Conservation (phyloP, 2,113 vertebrate genomes). For the Forbesichthys agassizii region DNA sequence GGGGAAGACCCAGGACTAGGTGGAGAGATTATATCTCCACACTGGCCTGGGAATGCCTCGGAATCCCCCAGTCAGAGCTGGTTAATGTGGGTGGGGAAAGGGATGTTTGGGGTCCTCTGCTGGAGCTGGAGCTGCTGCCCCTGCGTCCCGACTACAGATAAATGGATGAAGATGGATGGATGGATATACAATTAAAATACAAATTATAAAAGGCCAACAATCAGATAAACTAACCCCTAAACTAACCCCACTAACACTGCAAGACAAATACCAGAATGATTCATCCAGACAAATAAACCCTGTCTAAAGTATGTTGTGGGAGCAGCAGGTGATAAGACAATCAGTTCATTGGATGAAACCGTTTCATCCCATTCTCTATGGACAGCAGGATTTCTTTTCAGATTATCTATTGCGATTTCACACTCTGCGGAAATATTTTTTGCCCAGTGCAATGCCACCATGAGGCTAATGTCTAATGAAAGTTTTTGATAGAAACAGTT, state of each 20-base stretch:
- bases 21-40: no score
- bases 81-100: no score
- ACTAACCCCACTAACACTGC: not conserved
- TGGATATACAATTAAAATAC: no score
- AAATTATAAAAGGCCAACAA: no score
- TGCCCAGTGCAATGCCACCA: not conserved
- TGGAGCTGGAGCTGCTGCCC: no score
- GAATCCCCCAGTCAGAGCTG: no score
- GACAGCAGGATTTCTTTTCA: not conserved
- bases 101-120: no score
- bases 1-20: no score
- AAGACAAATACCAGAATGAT: not conserved
- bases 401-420: constrained; percentile 13
- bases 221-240: no score
- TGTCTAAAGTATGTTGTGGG: not conserved
- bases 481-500: not conserved
- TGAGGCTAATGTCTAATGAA: not conserved
- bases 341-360: not conserved
- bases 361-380: not conserved
- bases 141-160: no score
- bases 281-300: not conserved
- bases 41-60: no score
- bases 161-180: no score
- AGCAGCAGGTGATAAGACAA: not conserved
- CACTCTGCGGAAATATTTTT: not conserved